phyloP scores from a whole-genome alignment of 1,140 invertebrate genomes.

The Elysia chlorotica region DNA sequence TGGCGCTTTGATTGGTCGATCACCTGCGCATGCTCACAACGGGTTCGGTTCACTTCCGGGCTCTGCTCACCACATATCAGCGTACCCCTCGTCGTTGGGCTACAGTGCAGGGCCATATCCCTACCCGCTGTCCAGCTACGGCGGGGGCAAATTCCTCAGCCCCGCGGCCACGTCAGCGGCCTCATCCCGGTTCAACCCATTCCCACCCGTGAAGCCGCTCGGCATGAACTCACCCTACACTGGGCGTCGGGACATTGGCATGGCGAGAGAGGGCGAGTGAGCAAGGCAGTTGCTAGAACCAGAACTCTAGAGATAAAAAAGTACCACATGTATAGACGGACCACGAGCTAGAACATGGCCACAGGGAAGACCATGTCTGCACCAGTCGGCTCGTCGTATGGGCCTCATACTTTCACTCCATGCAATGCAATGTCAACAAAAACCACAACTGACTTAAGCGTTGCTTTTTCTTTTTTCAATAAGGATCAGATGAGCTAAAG shows the following conservation, averaged over 20 bases:
- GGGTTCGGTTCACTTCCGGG: neutral
- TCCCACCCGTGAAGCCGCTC: constrained; percentile 5
- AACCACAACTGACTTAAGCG: too few species aligned
- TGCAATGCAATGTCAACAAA: too few species aligned
- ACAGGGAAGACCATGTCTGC: too few species aligned
- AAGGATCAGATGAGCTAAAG: too few species aligned
- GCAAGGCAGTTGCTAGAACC: too few species aligned
- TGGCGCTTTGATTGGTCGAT: constrained; percentile 1
- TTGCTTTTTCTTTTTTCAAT: too few species aligned
- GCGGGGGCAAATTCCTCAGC: constrained; percentile 15
- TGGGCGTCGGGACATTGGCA: neutral
- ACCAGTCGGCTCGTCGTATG: too few species aligned
- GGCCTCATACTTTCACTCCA: too few species aligned
- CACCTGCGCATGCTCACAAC: constrained; percentile 2
- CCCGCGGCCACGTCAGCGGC: constrained; percentile 1
- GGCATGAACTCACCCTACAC: constrained; percentile 13
- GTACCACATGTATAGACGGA: too few species aligned
- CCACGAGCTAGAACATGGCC: too few species aligned
- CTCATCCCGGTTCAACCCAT: constrained; percentile 13
- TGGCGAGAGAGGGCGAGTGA: constrained; percentile 15
- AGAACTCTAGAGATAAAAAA: too few species aligned
- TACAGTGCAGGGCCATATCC: constrained; percentile 11
- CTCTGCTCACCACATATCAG: constrained; percentile 11
- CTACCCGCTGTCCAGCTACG: constrained; percentile 14
- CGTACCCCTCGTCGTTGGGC: constrained; percentile 17